A percentile compares a stretch with the other conserved stretches of the same genome.
These are phyloP conservation scores for Epirrhoe alternata DNA, from an alignment of 2,888 invertebrate species.

Conservation along the genomic window DNA sequence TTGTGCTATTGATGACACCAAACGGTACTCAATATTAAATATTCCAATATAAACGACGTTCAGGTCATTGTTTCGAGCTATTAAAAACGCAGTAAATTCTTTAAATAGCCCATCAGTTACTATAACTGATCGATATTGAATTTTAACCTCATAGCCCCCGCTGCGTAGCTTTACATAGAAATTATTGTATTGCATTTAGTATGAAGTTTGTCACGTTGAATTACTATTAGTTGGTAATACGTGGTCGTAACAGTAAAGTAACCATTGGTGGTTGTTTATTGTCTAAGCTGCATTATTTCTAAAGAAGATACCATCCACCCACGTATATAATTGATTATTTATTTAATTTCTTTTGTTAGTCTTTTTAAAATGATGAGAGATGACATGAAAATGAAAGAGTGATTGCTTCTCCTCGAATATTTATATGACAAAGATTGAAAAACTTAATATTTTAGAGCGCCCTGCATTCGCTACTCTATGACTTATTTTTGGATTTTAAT, in stretches of 20 bases:
- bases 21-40: constrained; percentile 36
- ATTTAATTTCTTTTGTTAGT: neutral
- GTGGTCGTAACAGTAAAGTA: constrained; percentile 58
- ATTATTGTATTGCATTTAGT: constrained; percentile 56
- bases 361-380: too few species aligned
- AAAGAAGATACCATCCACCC: constrained; percentile 15
- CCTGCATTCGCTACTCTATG: too few species aligned
- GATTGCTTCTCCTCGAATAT: too few species aligned
- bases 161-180: constrained; percentile 63
- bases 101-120: constrained; percentile 62
- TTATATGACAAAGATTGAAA: too few species aligned
- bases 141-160: constrained; percentile 62
- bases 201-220: constrained; percentile 69
- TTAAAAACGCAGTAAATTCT: constrained; percentile 61
- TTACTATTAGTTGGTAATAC: constrained; percentile 60
- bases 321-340: neutral
- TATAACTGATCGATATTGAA: constrained; percentile 62
- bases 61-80: constrained; percentile 62
- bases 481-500: too few species aligned
- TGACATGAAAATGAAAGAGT: too few species aligned
- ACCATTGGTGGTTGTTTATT: constrained; percentile 59
- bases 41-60: constrained; percentile 48
- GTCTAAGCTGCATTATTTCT: constrained; percentile 43
- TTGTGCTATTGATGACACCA: neutral
- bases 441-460: too few species aligned